Evolutionary conservation across 2,113 vertebrate species (phyloP), one percentile per base, ranked within the genome.

Genomic region (Apus apus): DNA sequence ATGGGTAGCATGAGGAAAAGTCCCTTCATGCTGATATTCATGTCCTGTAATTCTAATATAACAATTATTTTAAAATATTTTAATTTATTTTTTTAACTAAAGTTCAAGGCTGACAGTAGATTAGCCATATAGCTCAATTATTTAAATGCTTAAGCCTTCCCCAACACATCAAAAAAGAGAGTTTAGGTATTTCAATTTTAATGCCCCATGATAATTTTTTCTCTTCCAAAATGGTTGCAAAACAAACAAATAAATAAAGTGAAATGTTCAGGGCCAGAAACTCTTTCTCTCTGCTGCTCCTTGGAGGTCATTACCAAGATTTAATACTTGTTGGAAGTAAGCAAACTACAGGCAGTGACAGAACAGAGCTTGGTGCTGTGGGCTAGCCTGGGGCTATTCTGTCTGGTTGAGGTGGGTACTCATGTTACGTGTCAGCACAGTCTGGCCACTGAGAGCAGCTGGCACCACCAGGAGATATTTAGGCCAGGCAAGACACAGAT

Each of bases 51-150:
- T 46, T 76, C 40, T 90, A 57, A 51, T 45, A 51, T 0, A 0
- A 38, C 56, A 70, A 86, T 86, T 92, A 75, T 80, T 95, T 93
- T 77, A 74, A 40, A 94, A 85, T 86, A 38, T 25, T 74, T 87
- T 86, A 81, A 89, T 60, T 23, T 86, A 60, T 77, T 90, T 95
- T 95, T 84, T 50, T 85, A 75, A 75, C 34, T 82, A 67, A 87
- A 64, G 26, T 86, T 77, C 60, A 38, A 34, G 13, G 10, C 14
- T 79, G 54, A 68, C 60, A 83, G 50, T 21, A 83, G 48, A 89
- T 92, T 84, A 93, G 23, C 29, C 29, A 36, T 46, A 34, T 7
- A 64, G 29, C 46, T 84, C n/a, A 74, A 79, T 94, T 80, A 83
- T 71, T 76, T 73, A 77, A 92, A 95, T 67, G 22, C 22, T 84